phyloP scores from a whole-genome alignment of 2,113 vertebrate species.

The Phrynocephalus versicolor region DNA sequence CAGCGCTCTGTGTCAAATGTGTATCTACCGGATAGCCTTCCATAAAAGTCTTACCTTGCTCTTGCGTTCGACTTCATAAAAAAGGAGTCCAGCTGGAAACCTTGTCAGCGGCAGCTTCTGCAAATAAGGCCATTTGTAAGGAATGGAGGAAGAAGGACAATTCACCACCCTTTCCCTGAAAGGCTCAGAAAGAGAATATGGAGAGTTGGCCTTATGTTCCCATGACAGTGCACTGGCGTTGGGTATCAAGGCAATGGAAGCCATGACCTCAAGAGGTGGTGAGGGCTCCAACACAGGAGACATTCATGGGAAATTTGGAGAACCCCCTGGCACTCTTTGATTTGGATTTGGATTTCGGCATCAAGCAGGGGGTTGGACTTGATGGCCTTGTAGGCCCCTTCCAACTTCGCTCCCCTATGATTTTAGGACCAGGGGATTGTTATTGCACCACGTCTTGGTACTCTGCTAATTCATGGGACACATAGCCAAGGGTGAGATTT shows the following conservation, averaged over 20 bases:
- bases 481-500: not conserved
- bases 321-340: too few species aligned
- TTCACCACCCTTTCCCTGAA: constrained; percentile 10
- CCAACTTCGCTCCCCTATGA: too few species aligned
- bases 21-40: constrained; percentile 62
- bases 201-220: constrained; percentile 43
- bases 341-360: too few species aligned
- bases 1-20: constrained; percentile 65
- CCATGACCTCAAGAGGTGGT: too few species aligned
- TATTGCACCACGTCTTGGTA: rapidly evolving
- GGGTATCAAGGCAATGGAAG: constrained; percentile 37
- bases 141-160: not conserved
- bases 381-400: too few species aligned
- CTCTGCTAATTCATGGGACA: not conserved
- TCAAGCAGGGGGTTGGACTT: too few species aligned
- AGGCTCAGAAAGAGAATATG: constrained; percentile 48
- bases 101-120: constrained; percentile 43
- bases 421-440: too few species aligned
- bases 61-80: constrained; percentile 20
- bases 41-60: constrained; percentile 55
- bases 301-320: too few species aligned
- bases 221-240: constrained; percentile 15
- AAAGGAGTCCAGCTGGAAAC: constrained; percentile 37
- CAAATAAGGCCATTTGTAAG: constrained; percentile 48
- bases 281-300: too few species aligned